Evolutionary conservation across 2,797 vertebrate species (phyloP), one percentile per base, ranked within the genome.

Genomic region (Babyrousa celebensis): DNA sequence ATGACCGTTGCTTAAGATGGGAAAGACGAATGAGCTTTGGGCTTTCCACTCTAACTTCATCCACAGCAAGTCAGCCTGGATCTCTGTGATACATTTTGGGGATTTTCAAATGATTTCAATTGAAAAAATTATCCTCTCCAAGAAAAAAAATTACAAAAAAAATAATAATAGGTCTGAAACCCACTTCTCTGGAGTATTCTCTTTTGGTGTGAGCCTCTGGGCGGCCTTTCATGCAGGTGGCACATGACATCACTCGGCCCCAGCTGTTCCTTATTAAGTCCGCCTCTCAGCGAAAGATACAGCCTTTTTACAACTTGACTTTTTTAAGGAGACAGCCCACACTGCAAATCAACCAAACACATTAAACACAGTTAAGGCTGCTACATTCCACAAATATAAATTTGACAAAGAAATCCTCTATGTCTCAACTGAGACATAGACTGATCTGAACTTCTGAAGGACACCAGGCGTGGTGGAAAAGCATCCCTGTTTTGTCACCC

Each of bases 191-290:
- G 78, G 83, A 96, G 92, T 85, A 92, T 83, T 92, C 86, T 95
- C 94, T 97, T 96, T 96, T 96, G 85, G 96, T 96, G 82, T 96
- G 96, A 97, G 90, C 83, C 94, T 97, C 88, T 97, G 82, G 79
- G 91, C 8, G 23, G 96, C 96, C 96, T 97, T 96, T 97, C 92
- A 40, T 62, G 96, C 97, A 97, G 97, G 97, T 97, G 97, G 96
- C 74, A 92, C 58, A 97, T 98, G 97, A 98, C 95, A 92, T 97
- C 97, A 98, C 96, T 97, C 54, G 3, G 96, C 94, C 95, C 97
- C 96, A 97, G 96, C 96, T 98, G 97, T 97, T 97, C 89, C 96
- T 96, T 97, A 97, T 97, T 97, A 98, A 98, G 94, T 97, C 96
- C 92, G 97, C 91, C 79, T 96, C 96, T 96, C 92, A 62, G 92